These are phyloP conservation scores for Ochlodes sylvanus DNA, from an alignment of 2,888 invertebrate genomes.

Conservation along the genomic window DNA sequence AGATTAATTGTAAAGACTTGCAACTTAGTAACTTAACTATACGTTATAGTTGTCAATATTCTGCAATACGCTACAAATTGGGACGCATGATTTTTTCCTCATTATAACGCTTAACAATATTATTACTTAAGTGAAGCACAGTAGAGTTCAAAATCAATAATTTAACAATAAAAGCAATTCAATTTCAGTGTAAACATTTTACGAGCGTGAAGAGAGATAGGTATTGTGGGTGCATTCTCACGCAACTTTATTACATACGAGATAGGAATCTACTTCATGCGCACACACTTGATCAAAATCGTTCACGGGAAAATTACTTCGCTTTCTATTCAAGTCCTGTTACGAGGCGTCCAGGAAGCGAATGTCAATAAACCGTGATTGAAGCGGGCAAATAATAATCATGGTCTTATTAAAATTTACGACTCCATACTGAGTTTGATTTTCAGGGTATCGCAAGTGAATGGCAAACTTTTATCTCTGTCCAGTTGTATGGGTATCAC, in stretches of 20 bases:
- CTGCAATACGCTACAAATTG: no score
- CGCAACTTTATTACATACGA: slow-evolving; percentile 53
- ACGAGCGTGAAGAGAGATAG: slow-evolving; percentile 51
- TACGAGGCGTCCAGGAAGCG: slow-evolving; percentile 45
- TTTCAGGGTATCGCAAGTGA: background rate
- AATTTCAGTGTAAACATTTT: slow-evolving; percentile 34
- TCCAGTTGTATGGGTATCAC: no score
- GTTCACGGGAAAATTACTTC: slow-evolving; percentile 47
- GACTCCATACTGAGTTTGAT: background rate
- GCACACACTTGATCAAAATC: slow-evolving; percentile 48
- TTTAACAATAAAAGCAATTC: slow-evolving; percentile 12
- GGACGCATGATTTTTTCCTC: slow-evolving; percentile 9
- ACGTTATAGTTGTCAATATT: no score
- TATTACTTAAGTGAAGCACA: background rate
- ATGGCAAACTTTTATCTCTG: no score
- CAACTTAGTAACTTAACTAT: no score
- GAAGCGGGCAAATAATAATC: background rate
- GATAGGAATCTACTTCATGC: slow-evolving; percentile 49
- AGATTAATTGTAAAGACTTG: no score
- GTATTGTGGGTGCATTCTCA: slow-evolving; percentile 52
- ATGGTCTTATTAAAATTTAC: background rate
- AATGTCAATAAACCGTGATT: slow-evolving; percentile 25
- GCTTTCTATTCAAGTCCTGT: slow-evolving; percentile 53
- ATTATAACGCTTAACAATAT: background rate
- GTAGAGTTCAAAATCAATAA: slow-evolving; percentile 19